Evolutionary conservation across 2,797 vertebrate species (phyloP).

Genomic region (Spheniscus humboldti): DNA sequence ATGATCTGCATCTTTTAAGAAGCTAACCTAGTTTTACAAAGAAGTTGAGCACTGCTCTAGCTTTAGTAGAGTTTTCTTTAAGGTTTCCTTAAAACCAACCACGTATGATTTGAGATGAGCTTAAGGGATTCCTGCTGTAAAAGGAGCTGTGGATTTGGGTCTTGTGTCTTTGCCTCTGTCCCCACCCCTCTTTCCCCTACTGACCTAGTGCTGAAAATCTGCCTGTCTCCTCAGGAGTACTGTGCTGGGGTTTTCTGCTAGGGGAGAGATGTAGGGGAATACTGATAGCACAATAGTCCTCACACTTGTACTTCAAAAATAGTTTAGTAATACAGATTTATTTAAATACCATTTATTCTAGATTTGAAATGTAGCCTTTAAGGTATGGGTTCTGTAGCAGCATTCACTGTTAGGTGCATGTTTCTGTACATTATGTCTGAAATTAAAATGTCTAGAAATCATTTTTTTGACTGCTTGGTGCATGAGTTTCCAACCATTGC

Average conservation of each 20-base stretch:
- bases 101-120: not conserved
- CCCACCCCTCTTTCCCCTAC: not conserved
- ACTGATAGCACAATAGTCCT: not conserved
- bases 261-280: not conserved
- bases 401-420: not conserved
- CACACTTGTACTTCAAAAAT: not conserved
- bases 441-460: not conserved
- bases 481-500: not conserved
- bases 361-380: not conserved
- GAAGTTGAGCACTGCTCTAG: not conserved
- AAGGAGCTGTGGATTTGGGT: not conserved
- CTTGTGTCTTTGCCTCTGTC: not conserved
- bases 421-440: not conserved
- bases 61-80: not conserved
- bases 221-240: not conserved
- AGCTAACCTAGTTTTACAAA: not conserved
- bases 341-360: too few species aligned
- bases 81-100: not conserved
- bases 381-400: not conserved
- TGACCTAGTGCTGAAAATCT: not conserved
- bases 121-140: not conserved
- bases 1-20: not conserved
- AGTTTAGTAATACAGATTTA: not conserved
- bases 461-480: not conserved
- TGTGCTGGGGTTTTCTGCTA: not conserved